Conservation (phyloP, 2,113 vertebrate genomes). For the Neotoma lepida region DNA sequence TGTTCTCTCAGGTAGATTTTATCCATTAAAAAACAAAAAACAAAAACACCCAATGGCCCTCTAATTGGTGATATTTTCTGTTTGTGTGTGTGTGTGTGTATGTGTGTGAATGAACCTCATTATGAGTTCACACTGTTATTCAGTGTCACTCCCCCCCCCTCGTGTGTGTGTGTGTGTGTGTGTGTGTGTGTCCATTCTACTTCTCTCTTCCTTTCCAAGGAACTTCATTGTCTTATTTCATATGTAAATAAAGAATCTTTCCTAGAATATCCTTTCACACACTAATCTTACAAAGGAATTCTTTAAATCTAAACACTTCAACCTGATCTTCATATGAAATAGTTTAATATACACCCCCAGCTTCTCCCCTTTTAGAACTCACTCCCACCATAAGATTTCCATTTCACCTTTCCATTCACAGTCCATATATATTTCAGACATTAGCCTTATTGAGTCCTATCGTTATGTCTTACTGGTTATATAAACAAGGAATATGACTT, state of each 20-base stretch:
- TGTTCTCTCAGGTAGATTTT: constrained; percentile 60
- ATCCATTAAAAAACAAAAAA: constrained; percentile 23
- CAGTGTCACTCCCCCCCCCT: too few relatives aligned
- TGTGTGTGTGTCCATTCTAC: background rate
- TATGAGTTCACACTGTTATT: too few relatives aligned
- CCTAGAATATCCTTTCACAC: background rate
- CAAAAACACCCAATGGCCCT: background rate
- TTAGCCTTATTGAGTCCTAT: background rate
- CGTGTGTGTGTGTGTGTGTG: background rate
- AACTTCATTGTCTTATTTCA: background rate
- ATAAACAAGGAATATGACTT: background rate
- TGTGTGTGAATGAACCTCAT: too few relatives aligned
- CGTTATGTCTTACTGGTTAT: background rate
- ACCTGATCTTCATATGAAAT: background rate
- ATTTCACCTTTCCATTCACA: background rate
- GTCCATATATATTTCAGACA: background rate
- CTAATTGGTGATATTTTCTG: background rate
- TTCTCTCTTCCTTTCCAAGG: background rate
- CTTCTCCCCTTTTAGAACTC: background rate
- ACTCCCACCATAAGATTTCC: background rate
- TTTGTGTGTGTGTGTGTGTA: background rate
- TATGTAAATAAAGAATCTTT: constrained; percentile 31
- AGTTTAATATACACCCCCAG: background rate
- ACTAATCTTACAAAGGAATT: background rate
- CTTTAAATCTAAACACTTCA: background rate